Percentiles rank a stretch among this genome's conserved stretches.
These are phyloP conservation scores for Argyresthia goedartella DNA, from an alignment of 2,888 invertebrate species.

Conservation along the genomic window DNA sequence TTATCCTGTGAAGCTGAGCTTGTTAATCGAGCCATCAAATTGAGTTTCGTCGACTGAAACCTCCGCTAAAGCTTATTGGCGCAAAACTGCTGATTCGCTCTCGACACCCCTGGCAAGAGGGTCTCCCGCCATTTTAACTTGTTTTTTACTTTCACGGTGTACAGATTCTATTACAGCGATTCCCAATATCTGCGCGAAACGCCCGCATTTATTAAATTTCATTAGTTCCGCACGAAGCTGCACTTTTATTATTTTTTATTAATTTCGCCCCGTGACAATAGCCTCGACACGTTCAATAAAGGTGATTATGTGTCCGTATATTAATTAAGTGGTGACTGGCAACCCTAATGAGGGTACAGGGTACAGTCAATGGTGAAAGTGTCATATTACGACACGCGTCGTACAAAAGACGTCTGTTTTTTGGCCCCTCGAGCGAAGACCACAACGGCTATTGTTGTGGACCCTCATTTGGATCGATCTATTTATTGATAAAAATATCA, in stretches of 20 bases:
- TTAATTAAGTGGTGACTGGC: conserved; percentile 30
- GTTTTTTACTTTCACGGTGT: conserved; percentile 41
- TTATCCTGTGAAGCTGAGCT: conserved; percentile 17
- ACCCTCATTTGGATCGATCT: conserved; percentile 34
- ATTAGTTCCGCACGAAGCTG: conserved; percentile 18
- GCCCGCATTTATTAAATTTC: conserved; percentile 10
- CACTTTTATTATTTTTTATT: conserved; percentile 5
- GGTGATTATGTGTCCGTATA: conserved; percentile 1
- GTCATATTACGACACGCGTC: conserved; percentile 52
- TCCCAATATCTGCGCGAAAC: conserved; percentile 7
- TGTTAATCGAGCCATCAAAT: conserved; percentile 66
- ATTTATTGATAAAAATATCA: conserved; percentile 41
- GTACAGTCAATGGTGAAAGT: conserved; percentile 27
- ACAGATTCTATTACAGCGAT: conserved; percentile 45
- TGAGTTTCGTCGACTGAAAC: conserved; percentile 50
- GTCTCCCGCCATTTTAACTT: conserved; percentile 30
- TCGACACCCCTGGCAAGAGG: conserved; percentile 35
- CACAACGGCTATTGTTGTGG: conserved; percentile 29
- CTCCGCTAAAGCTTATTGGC: conserved; percentile 37
- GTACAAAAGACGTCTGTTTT: conserved; percentile 35
- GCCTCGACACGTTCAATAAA: background rate
- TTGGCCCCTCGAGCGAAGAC: conserved; percentile 29
- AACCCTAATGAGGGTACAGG: conserved; percentile 50
- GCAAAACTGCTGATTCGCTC: conserved; percentile 58
- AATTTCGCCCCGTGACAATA: background rate